Conservation (phyloP, 2,113 vertebrate species). For the Grammomys dolichurus region DNA sequence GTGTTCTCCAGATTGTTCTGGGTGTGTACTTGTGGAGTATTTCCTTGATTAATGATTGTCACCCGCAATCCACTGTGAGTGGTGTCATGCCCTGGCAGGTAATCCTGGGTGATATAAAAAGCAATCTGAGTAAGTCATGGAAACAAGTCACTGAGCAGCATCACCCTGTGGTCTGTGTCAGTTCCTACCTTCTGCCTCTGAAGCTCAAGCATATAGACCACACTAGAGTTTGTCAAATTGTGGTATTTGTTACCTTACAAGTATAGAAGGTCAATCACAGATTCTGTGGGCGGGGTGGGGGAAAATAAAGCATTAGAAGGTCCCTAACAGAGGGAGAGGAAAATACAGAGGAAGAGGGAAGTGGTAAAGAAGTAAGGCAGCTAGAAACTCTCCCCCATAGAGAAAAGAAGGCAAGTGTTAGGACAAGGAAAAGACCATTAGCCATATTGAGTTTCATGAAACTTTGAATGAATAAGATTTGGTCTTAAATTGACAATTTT, state of each 20-base stretch:
- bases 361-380: not conserved
- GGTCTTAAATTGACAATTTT: slow-evolving; percentile 55
- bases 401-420: not conserved
- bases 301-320: not conserved
- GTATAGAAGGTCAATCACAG: not conserved
- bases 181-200: not conserved
- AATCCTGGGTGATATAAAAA: not conserved
- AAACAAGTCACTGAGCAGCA: not conserved
- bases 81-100: not conserved
- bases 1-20: not conserved
- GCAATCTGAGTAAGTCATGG: not conserved
- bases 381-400: not conserved
- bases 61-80: not conserved
- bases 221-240: not conserved
- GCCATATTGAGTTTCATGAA: not conserved
- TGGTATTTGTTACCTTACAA: not conserved
- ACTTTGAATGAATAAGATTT: slow-evolving; percentile 39
- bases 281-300: not conserved
- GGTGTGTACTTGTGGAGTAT: not conserved
- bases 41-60: not conserved
- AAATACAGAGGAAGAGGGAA: not conserved
- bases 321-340: not conserved
- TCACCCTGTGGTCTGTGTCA: not conserved
- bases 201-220: not conserved
- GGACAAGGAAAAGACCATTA: not conserved